phyloP scores from a whole-genome alignment of 1,140 invertebrate genomes.

The Pectinophora gossypiella region DNA sequence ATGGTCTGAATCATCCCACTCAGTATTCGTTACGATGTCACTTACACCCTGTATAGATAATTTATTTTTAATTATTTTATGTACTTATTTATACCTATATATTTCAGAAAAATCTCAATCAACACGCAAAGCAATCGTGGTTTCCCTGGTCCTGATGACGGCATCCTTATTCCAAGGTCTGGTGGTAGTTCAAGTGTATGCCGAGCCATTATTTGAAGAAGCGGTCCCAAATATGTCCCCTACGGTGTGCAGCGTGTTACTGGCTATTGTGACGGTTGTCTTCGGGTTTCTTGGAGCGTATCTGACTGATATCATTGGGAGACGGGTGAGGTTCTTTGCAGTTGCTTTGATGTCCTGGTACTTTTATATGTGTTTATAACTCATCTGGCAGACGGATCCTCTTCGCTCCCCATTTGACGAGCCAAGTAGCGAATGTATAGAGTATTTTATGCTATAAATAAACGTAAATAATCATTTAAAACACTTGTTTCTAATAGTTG shows the following conservation, averaged over 20 bases:
- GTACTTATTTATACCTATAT: neutral
- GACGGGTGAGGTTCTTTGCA: conserved; percentile 47
- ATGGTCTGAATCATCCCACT: too few relatives aligned
- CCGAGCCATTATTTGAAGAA: conserved; percentile 29
- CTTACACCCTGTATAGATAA: too few relatives aligned
- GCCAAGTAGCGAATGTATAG: too few relatives aligned
- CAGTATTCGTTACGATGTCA: too few relatives aligned
- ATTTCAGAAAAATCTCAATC: conserved; percentile 17
- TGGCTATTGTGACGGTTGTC: conserved; percentile 29
- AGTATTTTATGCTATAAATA: too few relatives aligned
- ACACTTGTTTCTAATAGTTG: too few relatives aligned
- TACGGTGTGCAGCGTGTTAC: conserved; percentile 36
- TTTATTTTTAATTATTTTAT: neutral
- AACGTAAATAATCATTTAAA: too few relatives aligned
- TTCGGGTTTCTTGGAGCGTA: conserved; percentile 30
- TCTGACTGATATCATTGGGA: conserved; percentile 35
- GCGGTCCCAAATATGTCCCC: conserved; percentile 43
- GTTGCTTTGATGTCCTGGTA: too few relatives aligned
- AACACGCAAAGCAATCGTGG: conserved; percentile 7
- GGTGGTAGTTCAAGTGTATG: conserved; percentile 13
- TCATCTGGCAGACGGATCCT: neutral
- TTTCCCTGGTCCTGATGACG: conserved; percentile 2
- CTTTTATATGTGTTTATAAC: neutral
- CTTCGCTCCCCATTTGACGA: too few relatives aligned
- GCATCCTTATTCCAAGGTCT: conserved; percentile 17